Percentiles rank a stretch among this genome's conserved stretches.
Evolutionary conservation across 2,113 vertebrate genomes (phyloP).

Genomic region (Pterocles burchelli): DNA sequence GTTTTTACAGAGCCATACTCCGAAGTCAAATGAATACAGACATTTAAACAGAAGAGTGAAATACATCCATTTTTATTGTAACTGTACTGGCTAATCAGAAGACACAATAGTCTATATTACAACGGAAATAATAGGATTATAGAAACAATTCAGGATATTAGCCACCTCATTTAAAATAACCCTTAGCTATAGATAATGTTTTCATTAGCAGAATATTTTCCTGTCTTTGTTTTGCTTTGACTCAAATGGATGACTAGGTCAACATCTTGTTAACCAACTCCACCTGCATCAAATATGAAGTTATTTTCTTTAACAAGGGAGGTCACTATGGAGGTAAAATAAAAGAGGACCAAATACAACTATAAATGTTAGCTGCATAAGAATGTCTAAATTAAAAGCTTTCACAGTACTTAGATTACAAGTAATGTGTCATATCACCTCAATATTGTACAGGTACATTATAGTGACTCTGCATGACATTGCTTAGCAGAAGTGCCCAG

Average conservation of each 20-base stretch:
- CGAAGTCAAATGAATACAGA: neutral
- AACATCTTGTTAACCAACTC: conserved; percentile 54
- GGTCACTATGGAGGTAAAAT: neutral
- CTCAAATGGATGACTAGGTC: conserved; percentile 70
- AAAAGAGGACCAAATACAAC: neutral
- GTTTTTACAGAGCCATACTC: neutral
- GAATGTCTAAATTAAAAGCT: neutral
- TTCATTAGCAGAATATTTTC: conserved; percentile 66
- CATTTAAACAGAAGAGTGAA: neutral
- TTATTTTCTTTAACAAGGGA: conserved; percentile 10
- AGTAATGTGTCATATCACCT: neutral
- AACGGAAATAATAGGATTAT: conserved; percentile 46
- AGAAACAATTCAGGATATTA: conserved; percentile 46
- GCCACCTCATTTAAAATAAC: conserved; percentile 51
- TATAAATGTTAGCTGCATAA: neutral
- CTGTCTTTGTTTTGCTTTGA: conserved; percentile 68
- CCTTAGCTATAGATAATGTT: conserved; percentile 52
- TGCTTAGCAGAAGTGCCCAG: neutral
- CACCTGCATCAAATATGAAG: conserved; percentile 17
- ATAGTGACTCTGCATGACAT: neutral
- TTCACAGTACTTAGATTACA: neutral
- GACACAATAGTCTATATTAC: neutral
- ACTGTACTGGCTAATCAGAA: neutral
- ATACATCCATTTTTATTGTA: neutral
- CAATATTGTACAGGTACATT: neutral